Base-by-base conservation (phyloP, 2,113 vertebrate species). In the Peromyscus polionotus region DNA sequence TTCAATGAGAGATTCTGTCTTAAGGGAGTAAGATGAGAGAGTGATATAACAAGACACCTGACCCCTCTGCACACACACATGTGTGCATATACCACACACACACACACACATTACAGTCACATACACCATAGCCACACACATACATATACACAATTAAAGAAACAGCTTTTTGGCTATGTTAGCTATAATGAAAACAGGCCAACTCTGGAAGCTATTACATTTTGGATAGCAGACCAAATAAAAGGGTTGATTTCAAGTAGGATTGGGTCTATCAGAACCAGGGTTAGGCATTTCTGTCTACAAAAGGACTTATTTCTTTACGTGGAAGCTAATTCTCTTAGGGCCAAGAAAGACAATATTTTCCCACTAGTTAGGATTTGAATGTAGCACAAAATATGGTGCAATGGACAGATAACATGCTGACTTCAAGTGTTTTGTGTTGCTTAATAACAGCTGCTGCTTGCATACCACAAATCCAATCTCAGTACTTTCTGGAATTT, bases 301-400 rank as follows among this genome's bases (percentile, higher is more conserved):
- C 6, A 48, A 79, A 96, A 91, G 26, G 4, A 39, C 48, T 91
- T 9, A 65, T 86, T 96, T 93, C 54, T 61, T 48, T 51, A 76
- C 12, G 24, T 19, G 36, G 70, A 93, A 70, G 28, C 57, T 67
- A 79, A 57, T 70, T 96, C 16, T 90, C 20, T 92, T 85, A 88
- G 31, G 63, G 68, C 16, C 6, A 86, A 77, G 90, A 76, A 88
- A 97, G 70, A 11, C 45, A 59, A 4, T 28, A 65, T 54, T 93
- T 97, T 63, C 90, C 39, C 12, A 61, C 39, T n/a, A 33, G 24
- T 86, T 85, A 89, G 31, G 26, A 92, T 81, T 65, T 89, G 94
- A 83, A 73, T 24, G 8, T 39, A 95, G 68, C 70, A 61, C 73
- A 76, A 95, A 95, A 91, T 84, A 85, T 14, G 59, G 76, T 31